phyloP scores from a whole-genome alignment of 2,797 vertebrate genomes.

The Lepidocolaptes lacrymiger region DNA sequence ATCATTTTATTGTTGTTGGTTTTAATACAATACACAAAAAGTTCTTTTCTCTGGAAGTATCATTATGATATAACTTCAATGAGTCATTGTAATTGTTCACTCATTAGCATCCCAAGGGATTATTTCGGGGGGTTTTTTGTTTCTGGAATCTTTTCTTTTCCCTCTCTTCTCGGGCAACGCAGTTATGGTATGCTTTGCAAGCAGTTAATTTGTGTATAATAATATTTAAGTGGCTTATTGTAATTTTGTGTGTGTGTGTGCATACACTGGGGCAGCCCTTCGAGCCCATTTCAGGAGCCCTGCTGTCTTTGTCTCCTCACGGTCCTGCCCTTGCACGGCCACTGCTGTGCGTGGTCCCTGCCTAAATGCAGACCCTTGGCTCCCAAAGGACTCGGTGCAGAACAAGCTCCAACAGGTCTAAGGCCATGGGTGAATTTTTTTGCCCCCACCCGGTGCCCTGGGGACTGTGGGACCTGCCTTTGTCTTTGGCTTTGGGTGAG shows the following conservation, averaged over 20 bases:
- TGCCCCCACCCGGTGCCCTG: background rate
- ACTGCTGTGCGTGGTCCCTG: background rate
- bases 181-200: background rate
- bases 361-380: background rate
- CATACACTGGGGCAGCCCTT: background rate
- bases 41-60: conserved; percentile 50
- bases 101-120: conserved; percentile 24
- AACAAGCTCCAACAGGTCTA: background rate
- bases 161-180: background rate
- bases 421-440: background rate
- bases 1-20: conserved; percentile 44
- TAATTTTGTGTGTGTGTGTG: background rate
- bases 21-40: conserved; percentile 50
- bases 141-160: conserved; percentile 30
- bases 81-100: conserved; percentile 32
- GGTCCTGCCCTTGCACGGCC: background rate
- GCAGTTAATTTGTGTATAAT: conserved; percentile 41
- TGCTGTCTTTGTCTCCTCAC: background rate
- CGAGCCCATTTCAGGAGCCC: background rate
- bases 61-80: conserved; percentile 27
- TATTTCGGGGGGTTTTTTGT: conserved; percentile 12
- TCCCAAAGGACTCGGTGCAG: background rate
- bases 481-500: background rate
- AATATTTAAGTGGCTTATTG: conserved; percentile 24
- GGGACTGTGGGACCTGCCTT: background rate